These are phyloP conservation scores for Cataglyphis hispanica DNA, from an alignment of 1,140 invertebrate species.

Conservation along the genomic window DNA sequence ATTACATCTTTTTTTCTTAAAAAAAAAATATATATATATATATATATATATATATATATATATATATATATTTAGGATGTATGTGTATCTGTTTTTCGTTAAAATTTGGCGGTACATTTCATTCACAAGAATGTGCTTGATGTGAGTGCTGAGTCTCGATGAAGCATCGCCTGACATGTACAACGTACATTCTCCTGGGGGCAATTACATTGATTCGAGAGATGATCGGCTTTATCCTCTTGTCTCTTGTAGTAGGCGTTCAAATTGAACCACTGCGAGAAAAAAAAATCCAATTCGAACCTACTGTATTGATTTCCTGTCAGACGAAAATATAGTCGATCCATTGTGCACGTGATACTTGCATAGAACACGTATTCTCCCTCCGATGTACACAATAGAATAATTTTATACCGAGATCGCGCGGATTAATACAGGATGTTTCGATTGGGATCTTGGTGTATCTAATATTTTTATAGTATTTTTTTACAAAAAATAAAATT, in stretches of 20 bases:
- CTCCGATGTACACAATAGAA: conserved; percentile 31
- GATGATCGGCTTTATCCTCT: conserved; percentile 53
- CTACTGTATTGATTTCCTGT: conserved; percentile 56
- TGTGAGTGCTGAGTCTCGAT: not conserved
- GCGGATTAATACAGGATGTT: conserved; percentile 11
- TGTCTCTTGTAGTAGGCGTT: not conserved
- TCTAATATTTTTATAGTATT: not conserved
- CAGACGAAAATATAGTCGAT: conserved; percentile 7
- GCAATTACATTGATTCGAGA: conserved; percentile 36
- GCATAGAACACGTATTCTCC: not conserved
- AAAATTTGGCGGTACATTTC: not conserved
- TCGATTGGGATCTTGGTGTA: not conserved
- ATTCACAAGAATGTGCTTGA: not conserved
- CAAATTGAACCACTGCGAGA: conserved; percentile 39
- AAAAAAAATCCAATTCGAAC: conserved; percentile 48
- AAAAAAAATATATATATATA: too few species aligned
- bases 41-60: too few species aligned
- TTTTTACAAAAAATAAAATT: not conserved
- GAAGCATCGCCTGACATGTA: not conserved
- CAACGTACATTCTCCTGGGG: conserved; percentile 32
- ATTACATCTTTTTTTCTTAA: not conserved
- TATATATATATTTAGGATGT: too few species aligned
- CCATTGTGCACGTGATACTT: conserved; percentile 49
- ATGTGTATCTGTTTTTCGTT: not conserved
- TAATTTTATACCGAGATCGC: conserved; percentile 42